Evolutionary conservation across 2,888 invertebrate genomes (phyloP).

Genomic region (Dryobotodes eremita): DNA sequence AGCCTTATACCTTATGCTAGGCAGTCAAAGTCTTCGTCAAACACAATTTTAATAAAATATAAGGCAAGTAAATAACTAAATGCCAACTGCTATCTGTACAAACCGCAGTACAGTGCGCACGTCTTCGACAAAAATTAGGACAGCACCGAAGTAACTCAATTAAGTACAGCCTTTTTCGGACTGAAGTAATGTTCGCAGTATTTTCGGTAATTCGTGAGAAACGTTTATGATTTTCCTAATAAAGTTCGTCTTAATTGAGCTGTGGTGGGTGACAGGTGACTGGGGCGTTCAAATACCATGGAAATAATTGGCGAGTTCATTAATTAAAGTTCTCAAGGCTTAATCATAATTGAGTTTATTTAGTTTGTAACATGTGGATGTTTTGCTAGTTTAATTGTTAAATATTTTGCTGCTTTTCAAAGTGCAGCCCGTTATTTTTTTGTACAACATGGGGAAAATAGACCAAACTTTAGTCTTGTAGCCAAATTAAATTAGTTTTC

Average conservation of each 20-base stretch:
- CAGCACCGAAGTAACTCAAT: slow-evolving; percentile 57
- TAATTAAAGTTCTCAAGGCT: slow-evolving; percentile 16
- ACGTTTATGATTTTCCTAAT: slow-evolving; percentile 58
- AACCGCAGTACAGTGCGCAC: slow-evolving; percentile 52
- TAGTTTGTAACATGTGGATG: background rate
- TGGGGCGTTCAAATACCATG: slow-evolving; percentile 29
- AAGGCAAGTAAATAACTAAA: background rate
- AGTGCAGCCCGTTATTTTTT: background rate
- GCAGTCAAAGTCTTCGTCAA: background rate
- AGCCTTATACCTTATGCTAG: no score
- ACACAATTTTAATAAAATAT: background rate
- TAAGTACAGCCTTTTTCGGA: slow-evolving; percentile 54
- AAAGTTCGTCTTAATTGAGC: slow-evolving; percentile 54
- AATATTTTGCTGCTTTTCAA: background rate
- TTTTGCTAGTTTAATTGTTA: background rate
- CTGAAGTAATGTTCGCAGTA: slow-evolving; percentile 60
- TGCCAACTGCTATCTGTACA: slow-evolving; percentile 13
- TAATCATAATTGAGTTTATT: background rate
- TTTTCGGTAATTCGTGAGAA: slow-evolving; percentile 57
- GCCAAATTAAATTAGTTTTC: background rate
- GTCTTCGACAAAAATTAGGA: slow-evolving; percentile 58
- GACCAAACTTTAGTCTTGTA: no score
- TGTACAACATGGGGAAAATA: background rate
- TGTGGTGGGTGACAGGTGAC: slow-evolving; percentile 49
- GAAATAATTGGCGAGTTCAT: slow-evolving; percentile 5